Evolutionary conservation across 2,113 vertebrate species (phyloP).

Genomic region (Leuciscus idus): DNA sequence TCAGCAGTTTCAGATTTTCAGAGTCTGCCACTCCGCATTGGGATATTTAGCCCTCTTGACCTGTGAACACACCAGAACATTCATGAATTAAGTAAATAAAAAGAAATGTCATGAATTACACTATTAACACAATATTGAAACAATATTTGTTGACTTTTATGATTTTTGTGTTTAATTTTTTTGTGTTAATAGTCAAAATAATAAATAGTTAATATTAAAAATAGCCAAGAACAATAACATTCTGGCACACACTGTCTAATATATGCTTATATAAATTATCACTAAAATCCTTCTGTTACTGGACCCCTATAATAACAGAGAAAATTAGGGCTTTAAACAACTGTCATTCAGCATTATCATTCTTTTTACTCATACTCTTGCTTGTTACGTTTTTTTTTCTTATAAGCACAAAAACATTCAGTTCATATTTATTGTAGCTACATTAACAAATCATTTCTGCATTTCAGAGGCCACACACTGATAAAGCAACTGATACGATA

Average conservation of each 20-base stretch:
- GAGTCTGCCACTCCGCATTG: slow-evolving; percentile 45
- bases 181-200: neutral
- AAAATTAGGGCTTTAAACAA: slow-evolving; percentile 18
- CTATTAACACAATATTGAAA: no score
- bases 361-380: slow-evolving; percentile 8
- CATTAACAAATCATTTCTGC: neutral
- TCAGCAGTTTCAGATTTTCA: slow-evolving; percentile 18
- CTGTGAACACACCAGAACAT: slow-evolving; percentile 46
- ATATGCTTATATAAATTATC: slow-evolving; percentile 1
- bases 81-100: neutral
- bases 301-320: neutral
- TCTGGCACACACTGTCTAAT: neutral
- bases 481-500: slow-evolving; percentile 3
- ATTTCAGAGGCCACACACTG: slow-evolving; percentile 1
- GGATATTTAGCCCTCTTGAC: slow-evolving; percentile 50
- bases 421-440: slow-evolving; percentile 6
- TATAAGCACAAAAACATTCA: neutral
- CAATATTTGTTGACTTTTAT: neutral
- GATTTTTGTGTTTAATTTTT: neutral
- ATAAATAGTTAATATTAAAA: neutral
- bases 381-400: neutral
- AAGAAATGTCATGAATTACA: neutral
- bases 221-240: neutral
- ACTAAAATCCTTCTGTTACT: neutral
- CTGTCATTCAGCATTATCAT: slow-evolving; percentile 27